Base-by-base conservation (phyloP, 2,113 vertebrate species). In the Solea solea region DNA sequence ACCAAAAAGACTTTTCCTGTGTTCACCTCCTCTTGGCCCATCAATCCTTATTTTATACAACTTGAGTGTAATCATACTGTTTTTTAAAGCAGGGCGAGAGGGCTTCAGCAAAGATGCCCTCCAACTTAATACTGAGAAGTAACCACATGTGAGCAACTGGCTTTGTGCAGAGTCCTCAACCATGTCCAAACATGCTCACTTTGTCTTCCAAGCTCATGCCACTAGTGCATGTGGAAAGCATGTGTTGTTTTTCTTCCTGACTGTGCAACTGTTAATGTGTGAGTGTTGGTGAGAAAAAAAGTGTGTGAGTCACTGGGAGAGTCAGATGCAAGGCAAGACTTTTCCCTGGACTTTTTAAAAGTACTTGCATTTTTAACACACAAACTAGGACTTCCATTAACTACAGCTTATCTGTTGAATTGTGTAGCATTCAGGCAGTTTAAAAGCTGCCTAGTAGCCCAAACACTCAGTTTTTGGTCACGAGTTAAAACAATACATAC, bases 181-280 rank as follows among this genome's bases (percentile, higher is more conserved):
- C 83, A 81, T 78, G 74, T 91, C 86, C 84, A 81, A 83, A 90
- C 88, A 89, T 90, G 87, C 87, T 92, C 89, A 93, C 90, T 83
- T 89, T 91, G 92, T 94, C 93, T 94, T 94, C 93, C 93, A 92
- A 91, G 80, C 76, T 91, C 91, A 91, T 87, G 78, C 69, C 83
- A 63, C 83, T 74, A 68, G 76, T 74, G 53, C 83, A 60, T 82
- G 79, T 86, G 67, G 53, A 80, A 83, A 70, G 71, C 87, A 48
- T 65, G 63, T 81, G 73, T 85, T 72, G 14, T 75, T 82, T 87
- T 81, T 78, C 74, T 74, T 88, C 69, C 80, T 75, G 74, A 83
- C 76, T 86, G 83, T 74, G 63, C 74, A 87, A 76, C 80, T 89
- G 83, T 88, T 80, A 76, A 82, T 66, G 83, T 82, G 45, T 84